Evolutionary conservation across 2,888 invertebrate genomes (phyloP), one percentile per base, ranked within the genome.

Genomic region (Parnassius orleans): DNA sequence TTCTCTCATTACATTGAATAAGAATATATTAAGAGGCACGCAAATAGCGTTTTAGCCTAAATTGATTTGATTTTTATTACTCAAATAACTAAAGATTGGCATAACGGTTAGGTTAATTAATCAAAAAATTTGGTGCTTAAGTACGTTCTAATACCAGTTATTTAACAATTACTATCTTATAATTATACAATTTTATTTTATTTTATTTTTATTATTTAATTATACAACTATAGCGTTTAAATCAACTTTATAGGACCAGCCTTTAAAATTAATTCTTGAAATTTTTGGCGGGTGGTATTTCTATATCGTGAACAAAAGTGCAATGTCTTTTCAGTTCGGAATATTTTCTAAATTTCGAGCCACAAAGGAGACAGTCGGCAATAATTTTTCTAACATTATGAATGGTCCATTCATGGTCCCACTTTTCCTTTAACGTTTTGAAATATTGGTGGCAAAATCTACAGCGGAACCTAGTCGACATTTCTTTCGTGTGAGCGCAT

Each of bases 391-490:
- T 81, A 0, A 87, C 80, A n/a, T 81, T 84, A 64, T 92, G 92
- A 0, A 81, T 69, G 1, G 60, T 54, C 92, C 92, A 92, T 57
- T 92, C 90, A 61, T 92, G 92, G 42, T 92, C 91, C 92, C 92
- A 92, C 55, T 90, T 92, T 33, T 85, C 83, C 60, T 84, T 90
- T 50, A 91, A 71, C 58, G 82, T 80, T 41, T 72, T 77, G 47
- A 85, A 87, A 15, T 77, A 76, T 0, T 75, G 68, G 0, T 74
- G 68, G 63, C 92, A 92, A 55, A 90, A 85, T 41, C 78, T 77
- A 64, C 92, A 92, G 1, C 79, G 72, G 54, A 81, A 84, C 48
- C 78, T 82, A 11, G 70, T 74, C 0, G 67, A 63, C 0, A 70
- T 46, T 7, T 81, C 76, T 14, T 78, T 81, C 0, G 70, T 77